Percentiles rank a stretch among this genome's conserved stretches.
These are phyloP conservation scores for Myopa tessellatipennis DNA, from an alignment of 2,888 invertebrate species.

Conservation along the genomic window DNA sequence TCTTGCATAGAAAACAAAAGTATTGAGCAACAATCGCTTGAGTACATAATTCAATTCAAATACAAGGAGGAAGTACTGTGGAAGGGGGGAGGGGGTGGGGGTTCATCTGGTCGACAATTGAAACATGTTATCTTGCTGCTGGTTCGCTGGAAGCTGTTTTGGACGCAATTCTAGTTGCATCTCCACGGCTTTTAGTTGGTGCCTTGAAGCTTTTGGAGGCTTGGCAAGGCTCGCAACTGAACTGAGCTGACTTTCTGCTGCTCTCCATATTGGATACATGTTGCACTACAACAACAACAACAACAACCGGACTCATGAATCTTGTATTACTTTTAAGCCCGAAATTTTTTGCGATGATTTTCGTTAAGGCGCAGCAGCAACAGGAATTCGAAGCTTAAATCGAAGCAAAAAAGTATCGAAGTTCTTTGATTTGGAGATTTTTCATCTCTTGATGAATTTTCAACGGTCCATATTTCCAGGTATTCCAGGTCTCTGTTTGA, in stretches of 20 bases:
- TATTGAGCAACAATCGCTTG: constrained; percentile 16
- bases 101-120: neutral
- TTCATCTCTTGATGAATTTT: too few species aligned
- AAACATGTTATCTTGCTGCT: constrained; percentile 6
- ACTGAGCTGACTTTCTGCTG: constrained; percentile 8
- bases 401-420: too few species aligned
- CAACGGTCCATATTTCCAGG: too few species aligned
- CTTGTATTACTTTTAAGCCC: too few species aligned
- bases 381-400: too few species aligned
- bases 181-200: neutral
- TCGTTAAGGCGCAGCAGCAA: too few species aligned
- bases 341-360: too few species aligned
- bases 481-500: too few species aligned
- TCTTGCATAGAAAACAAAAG: constrained; percentile 31
- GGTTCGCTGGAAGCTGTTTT: neutral
- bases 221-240: constrained; percentile 54
- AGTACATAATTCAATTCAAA: neutral
- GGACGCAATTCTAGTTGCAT: constrained; percentile 17
- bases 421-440: too few species aligned
- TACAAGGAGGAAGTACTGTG: neutral
- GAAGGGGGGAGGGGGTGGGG: neutral
- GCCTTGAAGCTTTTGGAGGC: constrained; percentile 48
- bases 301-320: neutral
- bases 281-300: neutral
- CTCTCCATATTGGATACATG: neutral